phyloP scores from a whole-genome alignment of 2,797 vertebrate genomes.

The Amblyraja radiata region DNA sequence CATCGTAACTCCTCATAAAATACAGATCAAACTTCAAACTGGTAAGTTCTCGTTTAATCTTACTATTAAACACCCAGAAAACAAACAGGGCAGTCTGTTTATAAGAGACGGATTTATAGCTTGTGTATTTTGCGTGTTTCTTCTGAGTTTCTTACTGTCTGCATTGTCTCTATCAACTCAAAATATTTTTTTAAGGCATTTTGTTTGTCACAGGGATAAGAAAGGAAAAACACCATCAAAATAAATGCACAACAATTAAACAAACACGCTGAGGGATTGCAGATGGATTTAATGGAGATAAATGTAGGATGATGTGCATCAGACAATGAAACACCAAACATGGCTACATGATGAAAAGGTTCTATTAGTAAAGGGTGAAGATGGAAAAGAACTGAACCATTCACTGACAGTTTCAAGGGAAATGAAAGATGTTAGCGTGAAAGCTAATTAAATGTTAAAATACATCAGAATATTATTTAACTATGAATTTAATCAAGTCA shows the following conservation, averaged over 20 bases:
- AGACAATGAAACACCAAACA: not conserved
- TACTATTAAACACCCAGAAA: not conserved
- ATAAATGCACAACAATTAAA: not conserved
- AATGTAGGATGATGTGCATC: constrained; percentile 2
- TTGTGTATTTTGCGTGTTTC: not conserved
- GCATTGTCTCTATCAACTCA: no score
- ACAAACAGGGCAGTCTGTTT: not conserved
- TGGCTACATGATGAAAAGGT: not conserved
- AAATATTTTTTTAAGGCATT: not conserved
- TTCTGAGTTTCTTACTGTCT: not conserved
- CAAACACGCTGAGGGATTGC: not conserved
- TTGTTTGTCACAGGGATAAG: not conserved
- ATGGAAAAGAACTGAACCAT: not conserved
- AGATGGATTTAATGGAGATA: not conserved
- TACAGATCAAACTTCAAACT: no score
- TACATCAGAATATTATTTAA: not conserved
- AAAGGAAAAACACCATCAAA: not conserved
- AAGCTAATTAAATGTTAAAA: not conserved
- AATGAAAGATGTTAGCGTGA: not conserved
- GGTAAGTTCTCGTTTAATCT: no score
- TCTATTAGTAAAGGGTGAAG: not conserved
- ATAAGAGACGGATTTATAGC: not conserved
- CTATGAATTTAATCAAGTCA: not conserved
- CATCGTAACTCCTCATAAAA: no score
- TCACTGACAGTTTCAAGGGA: not conserved